Percentiles rank a stretch among this genome's conserved stretches.
These are phyloP conservation scores for Platyrinchus mystaceus DNA, from an alignment of 2,797 vertebrate species.

Conservation along the genomic window DNA sequence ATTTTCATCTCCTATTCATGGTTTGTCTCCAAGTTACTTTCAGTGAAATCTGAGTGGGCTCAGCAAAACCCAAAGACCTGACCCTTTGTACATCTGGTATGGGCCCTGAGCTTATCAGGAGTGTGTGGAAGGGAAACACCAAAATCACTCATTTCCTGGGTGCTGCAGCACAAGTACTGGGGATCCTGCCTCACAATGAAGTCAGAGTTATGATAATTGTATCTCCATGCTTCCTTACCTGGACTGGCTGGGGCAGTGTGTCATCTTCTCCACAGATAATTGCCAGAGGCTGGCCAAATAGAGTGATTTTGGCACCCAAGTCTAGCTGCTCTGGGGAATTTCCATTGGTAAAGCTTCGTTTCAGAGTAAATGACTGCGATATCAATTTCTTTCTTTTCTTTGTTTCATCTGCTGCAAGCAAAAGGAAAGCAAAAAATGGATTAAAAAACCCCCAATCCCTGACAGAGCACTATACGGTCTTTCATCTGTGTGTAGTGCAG, in stretches of 20 bases:
- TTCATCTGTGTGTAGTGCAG: neutral
- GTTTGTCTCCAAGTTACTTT: neutral
- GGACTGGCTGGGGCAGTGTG: slow-evolving; percentile 84
- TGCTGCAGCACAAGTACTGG: neutral
- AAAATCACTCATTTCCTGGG: neutral
- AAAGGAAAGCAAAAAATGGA: neutral
- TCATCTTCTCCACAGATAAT: slow-evolving; percentile 78
- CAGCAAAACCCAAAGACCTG: neutral
- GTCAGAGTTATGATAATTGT: neutral
- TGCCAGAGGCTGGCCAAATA: slow-evolving; percentile 87
- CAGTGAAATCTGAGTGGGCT: neutral
- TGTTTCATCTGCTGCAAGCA: slow-evolving; percentile 70
- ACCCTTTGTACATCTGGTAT: neutral
- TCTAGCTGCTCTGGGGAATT: slow-evolving; percentile 66
- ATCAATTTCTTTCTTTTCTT: slow-evolving; percentile 83
- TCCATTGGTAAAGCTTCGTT: slow-evolving; percentile 67
- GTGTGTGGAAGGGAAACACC: neutral
- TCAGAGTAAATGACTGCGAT: slow-evolving; percentile 79
- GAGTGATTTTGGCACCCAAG: slow-evolving; percentile 66
- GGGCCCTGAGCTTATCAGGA: neutral
- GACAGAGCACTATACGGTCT: accelerated
- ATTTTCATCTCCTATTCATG: neutral
- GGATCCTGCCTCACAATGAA: neutral
- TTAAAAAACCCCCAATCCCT: neutral
- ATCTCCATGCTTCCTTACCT: slow-evolving; percentile 71